Conservation (phyloP, 2,888 invertebrate genomes). For the Catocala nupta region DNA sequence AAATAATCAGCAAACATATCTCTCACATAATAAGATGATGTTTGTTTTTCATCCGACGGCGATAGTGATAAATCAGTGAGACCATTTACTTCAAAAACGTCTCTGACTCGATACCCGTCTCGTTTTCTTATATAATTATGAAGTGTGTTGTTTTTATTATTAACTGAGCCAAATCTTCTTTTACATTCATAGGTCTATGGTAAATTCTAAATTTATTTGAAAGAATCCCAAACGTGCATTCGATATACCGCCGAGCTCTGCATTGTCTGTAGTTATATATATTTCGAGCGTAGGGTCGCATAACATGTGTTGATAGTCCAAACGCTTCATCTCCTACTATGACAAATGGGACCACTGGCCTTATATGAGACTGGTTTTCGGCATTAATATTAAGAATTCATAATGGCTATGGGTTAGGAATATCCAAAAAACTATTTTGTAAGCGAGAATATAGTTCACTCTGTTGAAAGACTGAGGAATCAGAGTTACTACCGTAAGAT, state of each 20-base stretch:
- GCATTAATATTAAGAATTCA: slow-evolving; percentile 11
- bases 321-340: slow-evolving; percentile 49
- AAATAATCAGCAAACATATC: no score
- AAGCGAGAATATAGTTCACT: slow-evolving; percentile 14
- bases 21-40: no score
- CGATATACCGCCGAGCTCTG: slow-evolving; percentile 8
- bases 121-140: no score
- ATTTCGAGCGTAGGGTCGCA: no score
- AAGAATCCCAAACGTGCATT: slow-evolving; percentile 9
- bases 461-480: slow-evolving; percentile 17
- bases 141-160: slow-evolving; percentile 6
- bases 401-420: slow-evolving; percentile 15
- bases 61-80: no score
- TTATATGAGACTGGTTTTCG: slow-evolving; percentile 12
- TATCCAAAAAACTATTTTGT: slow-evolving; percentile 15
- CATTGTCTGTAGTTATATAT: slow-evolving; percentile 4
- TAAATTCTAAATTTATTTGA: slow-evolving; percentile 13
- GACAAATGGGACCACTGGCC: slow-evolving; percentile 25
- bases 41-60: no score
- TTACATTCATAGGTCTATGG: slow-evolving; percentile 9
- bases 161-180: slow-evolving; percentile 7
- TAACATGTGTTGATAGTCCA: slow-evolving; percentile 42
- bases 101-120: no score
- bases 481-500: slow-evolving; percentile 26
- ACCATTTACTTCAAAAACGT: no score